Conservation (phyloP, 2,797 vertebrate genomes). For the Columba guinea region DNA sequence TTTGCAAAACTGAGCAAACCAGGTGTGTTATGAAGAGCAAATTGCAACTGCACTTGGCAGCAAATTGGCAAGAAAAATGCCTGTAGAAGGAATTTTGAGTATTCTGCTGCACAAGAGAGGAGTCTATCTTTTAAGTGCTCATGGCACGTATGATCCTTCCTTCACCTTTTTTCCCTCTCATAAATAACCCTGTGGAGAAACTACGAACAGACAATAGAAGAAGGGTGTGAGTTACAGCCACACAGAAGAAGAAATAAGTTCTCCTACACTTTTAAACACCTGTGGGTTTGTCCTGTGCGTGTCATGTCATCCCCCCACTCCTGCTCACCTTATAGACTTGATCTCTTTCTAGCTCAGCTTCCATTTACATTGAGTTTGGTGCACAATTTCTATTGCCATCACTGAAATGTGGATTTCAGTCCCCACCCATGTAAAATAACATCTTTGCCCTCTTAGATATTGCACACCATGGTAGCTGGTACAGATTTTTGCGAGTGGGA, state of each 20-base stretch:
- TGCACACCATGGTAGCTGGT: not conserved
- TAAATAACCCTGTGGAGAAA: not conserved
- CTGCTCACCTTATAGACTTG: not conserved
- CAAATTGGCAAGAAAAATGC: not conserved
- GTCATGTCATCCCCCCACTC: accelerated
- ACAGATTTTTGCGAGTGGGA: not conserved
- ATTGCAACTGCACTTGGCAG: not conserved
- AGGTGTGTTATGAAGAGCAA: not conserved
- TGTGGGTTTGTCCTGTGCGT: not conserved
- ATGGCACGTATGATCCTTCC: not conserved
- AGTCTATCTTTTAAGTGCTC: not conserved
- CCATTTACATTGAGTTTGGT: not conserved
- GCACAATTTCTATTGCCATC: not conserved
- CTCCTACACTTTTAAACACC: not conserved
- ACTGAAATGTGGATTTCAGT: not conserved
- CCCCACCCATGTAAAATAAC: not conserved
- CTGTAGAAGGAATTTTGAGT: not conserved
- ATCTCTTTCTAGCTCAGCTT: not conserved
- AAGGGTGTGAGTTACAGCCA: not conserved
- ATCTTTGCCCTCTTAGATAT: not conserved
- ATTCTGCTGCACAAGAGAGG: not conserved
- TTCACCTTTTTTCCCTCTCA: not conserved
- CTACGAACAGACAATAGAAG: not conserved
- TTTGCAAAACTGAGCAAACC: not conserved
- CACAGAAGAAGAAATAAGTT: not conserved